Percentiles rank a stretch among this genome's conserved stretches.
These are phyloP conservation scores for Hololepta plana DNA, from an alignment of 2,888 invertebrate species.

Conservation along the genomic window DNA sequence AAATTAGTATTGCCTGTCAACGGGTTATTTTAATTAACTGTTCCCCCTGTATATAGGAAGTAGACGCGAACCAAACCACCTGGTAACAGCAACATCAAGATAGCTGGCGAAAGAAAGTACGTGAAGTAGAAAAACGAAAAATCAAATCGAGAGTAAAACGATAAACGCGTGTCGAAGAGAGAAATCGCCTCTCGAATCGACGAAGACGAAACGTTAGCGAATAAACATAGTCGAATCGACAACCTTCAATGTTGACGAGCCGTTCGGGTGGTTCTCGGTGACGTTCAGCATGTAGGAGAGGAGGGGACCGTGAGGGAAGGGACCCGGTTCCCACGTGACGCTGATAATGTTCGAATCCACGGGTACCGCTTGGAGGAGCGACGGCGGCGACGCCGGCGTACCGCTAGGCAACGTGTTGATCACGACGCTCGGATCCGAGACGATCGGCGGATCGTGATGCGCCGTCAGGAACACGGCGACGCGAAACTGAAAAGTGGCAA, in stretches of 20 bases:
- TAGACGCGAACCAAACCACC: too few relatives aligned
- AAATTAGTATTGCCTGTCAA: too few relatives aligned
- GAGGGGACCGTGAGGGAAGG: constrained; percentile 73
- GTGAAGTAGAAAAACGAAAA: too few relatives aligned
- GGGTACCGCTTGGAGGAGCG: constrained; percentile 55
- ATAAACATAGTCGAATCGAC: too few relatives aligned
- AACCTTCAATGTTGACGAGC: constrained; percentile 28
- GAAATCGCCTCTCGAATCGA: too few relatives aligned
- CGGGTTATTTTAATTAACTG: too few relatives aligned
- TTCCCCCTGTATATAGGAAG: too few relatives aligned
- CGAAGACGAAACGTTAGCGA: too few relatives aligned
- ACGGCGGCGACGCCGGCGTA: constrained; percentile 57
- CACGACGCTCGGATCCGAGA: constrained; percentile 49
- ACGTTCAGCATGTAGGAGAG: constrained; percentile 69
- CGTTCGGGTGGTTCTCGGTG: constrained; percentile 24
- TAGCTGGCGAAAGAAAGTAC: too few relatives aligned
- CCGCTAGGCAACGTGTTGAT: constrained; percentile 59
- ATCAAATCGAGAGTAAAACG: too few relatives aligned
- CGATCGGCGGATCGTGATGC: constrained; percentile 45
- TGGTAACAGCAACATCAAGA: too few relatives aligned
- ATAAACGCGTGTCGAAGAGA: too few relatives aligned
- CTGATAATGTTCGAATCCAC: constrained; percentile 70
- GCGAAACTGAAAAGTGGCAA: constrained; percentile 63
- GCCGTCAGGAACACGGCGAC: constrained; percentile 60
- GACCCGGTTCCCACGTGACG: constrained; percentile 76